Evolutionary conservation across 2,797 vertebrate species (phyloP).

Genomic region (Falco rusticolus): DNA sequence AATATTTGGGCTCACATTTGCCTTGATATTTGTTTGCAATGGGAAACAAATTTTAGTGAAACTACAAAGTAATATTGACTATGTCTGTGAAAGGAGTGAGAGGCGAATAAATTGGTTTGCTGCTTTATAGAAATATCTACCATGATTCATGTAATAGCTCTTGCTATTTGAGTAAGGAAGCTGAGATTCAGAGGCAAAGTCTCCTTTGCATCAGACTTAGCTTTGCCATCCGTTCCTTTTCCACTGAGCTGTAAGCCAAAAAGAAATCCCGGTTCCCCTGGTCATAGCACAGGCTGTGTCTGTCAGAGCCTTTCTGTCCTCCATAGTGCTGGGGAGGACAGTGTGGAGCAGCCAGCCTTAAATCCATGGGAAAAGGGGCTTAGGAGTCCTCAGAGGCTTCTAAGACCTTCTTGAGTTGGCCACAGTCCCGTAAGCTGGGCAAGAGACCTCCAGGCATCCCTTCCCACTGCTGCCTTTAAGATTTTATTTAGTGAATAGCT

Average conservation of each 20-base stretch:
- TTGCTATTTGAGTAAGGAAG: neutral
- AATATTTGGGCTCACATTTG: neutral
- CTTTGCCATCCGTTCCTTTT: neutral
- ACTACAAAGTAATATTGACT: neutral
- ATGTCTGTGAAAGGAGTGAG: constrained; percentile 43
- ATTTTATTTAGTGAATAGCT: neutral
- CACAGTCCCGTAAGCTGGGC: neutral
- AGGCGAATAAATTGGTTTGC: constrained; percentile 50
- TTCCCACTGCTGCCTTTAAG: neutral
- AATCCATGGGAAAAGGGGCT: neutral
- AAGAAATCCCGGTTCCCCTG: neutral
- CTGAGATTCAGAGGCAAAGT: neutral
- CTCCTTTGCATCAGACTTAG: neutral
- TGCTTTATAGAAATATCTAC: neutral
- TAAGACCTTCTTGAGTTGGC: neutral
- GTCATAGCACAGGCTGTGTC: neutral
- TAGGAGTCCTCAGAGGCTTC: neutral
- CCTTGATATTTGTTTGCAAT: neutral
- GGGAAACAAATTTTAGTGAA: neutral
- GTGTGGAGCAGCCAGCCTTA: neutral
- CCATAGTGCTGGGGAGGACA: neutral
- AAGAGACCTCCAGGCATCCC: neutral
- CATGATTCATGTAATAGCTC: neutral
- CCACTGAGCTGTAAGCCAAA: neutral
- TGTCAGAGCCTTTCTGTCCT: neutral